Base-by-base conservation (phyloP, 2,888 invertebrate species). In the Lithophane semibrunnea region DNA sequence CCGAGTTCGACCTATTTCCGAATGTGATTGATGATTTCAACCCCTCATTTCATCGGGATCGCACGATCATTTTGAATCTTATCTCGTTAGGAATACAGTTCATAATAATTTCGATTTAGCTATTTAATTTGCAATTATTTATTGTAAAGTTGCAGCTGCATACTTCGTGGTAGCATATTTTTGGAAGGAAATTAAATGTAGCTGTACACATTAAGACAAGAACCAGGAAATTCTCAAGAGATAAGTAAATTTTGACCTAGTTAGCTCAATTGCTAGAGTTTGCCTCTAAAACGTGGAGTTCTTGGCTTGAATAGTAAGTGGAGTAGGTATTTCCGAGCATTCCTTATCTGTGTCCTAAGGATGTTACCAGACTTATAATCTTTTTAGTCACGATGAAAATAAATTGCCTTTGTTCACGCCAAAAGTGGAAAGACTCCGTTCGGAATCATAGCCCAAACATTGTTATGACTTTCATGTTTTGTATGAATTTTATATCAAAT, bases 21-120 rank as follows among this genome's bases (percentile, higher is more conserved):
- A 88, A 90, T 88, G 89, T 93, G 94, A 94, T 93, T 92, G 93
- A 94, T 94, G 91, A 89, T 87, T 89, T 90, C 91, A 88, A 90
- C 91, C 90, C 88, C 92, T 91, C 90, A 83, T 86, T 89, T 88
- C 90, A 90, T 91, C 81, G 86, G 75, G 73, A 84, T 83, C 81
- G 67, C 58, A 49, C 83, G 80, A 88, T 90, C 88, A 88, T 85
- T 89, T 87, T 83, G 83, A 83, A 75, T 83, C 86, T 76, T 89
- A 75, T 68, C 42, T 18, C 21, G 13, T 60, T 77, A 69, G n/a
- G 10, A 58, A 80, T 88, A 89, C 66, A 83, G 88, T 82, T 66
- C 9, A 81, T 37, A 70, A 56, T 64, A 58, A 69, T 64, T 21
- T 79, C 61, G 56, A 74, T 76, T 66, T 73, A 63, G 18, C 66